Evolutionary conservation across 2,888 invertebrate genomes (phyloP).

Genomic region (Cylindroiulus punctatus): DNA sequence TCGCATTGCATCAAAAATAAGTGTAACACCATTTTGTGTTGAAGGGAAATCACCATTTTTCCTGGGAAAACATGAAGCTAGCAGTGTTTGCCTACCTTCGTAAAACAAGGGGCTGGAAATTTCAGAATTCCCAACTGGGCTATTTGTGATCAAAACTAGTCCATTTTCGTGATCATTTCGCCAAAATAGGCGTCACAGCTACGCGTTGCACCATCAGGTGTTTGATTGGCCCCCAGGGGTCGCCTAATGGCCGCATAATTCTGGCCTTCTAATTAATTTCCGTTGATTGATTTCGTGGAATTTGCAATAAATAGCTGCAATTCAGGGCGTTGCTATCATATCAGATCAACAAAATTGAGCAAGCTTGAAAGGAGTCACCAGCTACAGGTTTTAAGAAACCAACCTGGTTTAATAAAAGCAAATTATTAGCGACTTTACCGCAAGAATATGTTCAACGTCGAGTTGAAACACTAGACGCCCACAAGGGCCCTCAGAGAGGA

Average conservation of each 20-base stretch:
- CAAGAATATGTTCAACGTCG: too few species aligned
- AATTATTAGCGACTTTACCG: too few species aligned
- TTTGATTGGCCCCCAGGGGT: not conserved
- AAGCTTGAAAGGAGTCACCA: too few species aligned
- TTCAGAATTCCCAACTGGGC: not conserved
- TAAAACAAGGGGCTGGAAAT: not conserved
- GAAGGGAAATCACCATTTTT: too few species aligned
- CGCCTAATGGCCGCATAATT: not conserved
- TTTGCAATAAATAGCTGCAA: not conserved
- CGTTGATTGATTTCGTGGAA: not conserved
- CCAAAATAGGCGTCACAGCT: too few species aligned
- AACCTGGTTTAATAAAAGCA: too few species aligned
- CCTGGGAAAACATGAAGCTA: too few species aligned
- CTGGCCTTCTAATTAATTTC: not conserved
- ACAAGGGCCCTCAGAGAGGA: too few species aligned
- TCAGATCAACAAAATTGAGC: not conserved
- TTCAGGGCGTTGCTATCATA: not conserved
- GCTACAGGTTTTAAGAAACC: too few species aligned
- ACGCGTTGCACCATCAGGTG: not conserved
- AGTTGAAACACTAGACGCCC: too few species aligned
- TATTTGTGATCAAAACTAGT: not conserved
- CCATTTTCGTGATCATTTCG: not conserved
- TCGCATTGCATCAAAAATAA: too few species aligned
- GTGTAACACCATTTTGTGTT: too few species aligned
- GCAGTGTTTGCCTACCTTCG: not conserved